phyloP scores from a whole-genome alignment of 37 sponge, comb jelly and placozoan genomes.

The Diacarnus erythraeanus region DNA sequence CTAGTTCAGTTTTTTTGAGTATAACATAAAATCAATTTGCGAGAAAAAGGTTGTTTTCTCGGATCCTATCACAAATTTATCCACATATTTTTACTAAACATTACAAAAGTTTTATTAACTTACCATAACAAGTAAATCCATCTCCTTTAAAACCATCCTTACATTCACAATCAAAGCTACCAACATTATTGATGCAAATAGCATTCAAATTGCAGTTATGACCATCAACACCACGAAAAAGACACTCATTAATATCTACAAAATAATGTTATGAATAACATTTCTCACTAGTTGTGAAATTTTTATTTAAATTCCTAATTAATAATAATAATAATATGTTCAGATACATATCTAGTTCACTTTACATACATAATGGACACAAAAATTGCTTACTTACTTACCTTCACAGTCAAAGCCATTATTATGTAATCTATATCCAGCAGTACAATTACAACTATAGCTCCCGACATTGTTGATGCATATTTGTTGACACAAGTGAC shows the following conservation, averaged over 20 bases:
- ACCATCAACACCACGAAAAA: not conserved
- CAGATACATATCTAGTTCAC: not conserved
- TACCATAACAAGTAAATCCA: slow-evolving; percentile 16
- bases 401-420: slow-evolving; percentile 1
- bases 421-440: not conserved
- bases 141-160: slow-evolving; percentile 22
- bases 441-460: slow-evolving; percentile 1
- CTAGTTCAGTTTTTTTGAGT: too few species aligned
- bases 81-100: not conserved
- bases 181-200: slow-evolving; percentile 45
- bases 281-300: not conserved
- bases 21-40: too few species aligned
- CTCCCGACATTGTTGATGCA: slow-evolving; percentile 50
- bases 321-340: not conserved
- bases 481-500: slow-evolving; percentile 14
- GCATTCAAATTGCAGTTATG: slow-evolving; percentile 29
- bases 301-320: not conserved
- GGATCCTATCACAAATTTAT: not conserved
- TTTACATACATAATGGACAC: too few species aligned
- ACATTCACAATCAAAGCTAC: slow-evolving; percentile 39
- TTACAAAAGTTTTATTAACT: not conserved
- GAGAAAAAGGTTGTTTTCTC: too few species aligned
- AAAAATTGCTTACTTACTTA: not conserved
- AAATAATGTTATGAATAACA: not conserved
- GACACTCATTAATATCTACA: slow-evolving; percentile 42